These are phyloP conservation scores for Smutsia temminckii DNA, from an alignment of 2,797 vertebrate species.

Conservation along the genomic window DNA sequence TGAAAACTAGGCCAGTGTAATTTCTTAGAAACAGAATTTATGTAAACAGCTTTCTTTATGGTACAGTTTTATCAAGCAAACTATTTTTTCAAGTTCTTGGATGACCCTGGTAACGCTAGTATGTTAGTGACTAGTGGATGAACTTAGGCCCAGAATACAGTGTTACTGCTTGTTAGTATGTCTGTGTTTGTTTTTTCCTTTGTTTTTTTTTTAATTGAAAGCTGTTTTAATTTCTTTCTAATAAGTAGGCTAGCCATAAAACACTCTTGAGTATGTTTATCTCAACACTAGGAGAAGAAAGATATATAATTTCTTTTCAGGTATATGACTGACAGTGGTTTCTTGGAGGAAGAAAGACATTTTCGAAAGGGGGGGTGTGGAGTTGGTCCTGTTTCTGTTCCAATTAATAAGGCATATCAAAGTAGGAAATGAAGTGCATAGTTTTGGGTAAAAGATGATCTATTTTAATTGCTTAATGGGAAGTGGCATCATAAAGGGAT, in stretches of 20 bases:
- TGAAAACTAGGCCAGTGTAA: not conserved
- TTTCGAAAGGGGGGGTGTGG: not conserved
- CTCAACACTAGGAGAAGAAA: not conserved
- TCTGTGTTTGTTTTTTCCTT: not conserved
- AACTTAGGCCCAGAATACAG: not conserved
- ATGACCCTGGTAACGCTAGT: not conserved
- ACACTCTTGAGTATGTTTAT: slow-evolving; percentile 1
- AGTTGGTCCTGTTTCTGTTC: not conserved
- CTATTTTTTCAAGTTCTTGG: not conserved
- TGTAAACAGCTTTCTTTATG: not conserved
- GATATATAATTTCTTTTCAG: not conserved
- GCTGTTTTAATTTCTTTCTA: not conserved
- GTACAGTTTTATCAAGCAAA: not conserved
- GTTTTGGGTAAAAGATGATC: not conserved
- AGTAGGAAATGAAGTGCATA: not conserved
- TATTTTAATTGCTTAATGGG: not conserved
- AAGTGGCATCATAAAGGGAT: not conserved
- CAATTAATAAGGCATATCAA: not conserved
- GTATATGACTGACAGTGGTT: not conserved
- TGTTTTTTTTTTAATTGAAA: not conserved
- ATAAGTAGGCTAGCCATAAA: not conserved
- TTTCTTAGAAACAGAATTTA: not conserved
- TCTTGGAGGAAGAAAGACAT: not conserved
- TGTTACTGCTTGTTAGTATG: not conserved
- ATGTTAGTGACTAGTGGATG: not conserved